These are phyloP conservation scores for Heterochromis multidens DNA, from an alignment of 2,113 vertebrate genomes.

Conservation along the genomic window DNA sequence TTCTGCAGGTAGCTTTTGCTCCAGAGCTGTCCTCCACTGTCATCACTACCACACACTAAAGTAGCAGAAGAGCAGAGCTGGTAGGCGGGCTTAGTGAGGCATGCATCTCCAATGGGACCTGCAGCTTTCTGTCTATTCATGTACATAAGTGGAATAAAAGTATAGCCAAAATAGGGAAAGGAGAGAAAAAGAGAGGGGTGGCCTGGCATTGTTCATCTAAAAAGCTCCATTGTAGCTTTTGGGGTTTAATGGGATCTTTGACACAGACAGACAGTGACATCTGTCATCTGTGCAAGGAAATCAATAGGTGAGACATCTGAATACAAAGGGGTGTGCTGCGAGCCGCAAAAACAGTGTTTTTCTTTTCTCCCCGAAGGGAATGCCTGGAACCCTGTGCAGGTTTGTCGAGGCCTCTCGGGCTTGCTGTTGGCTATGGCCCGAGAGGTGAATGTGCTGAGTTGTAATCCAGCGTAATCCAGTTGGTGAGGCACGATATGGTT, in stretches of 20 bases:
- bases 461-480: slow-evolving; percentile 80
- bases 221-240: slow-evolving; percentile 47
- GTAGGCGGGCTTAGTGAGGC: slow-evolving; percentile 34
- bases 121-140: slow-evolving; percentile 36
- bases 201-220: slow-evolving; percentile 34
- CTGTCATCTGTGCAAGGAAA: slow-evolving; percentile 56
- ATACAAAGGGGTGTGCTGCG: slow-evolving; percentile 36
- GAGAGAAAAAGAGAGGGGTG: not conserved
- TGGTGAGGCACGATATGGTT: slow-evolving; percentile 67
- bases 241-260: slow-evolving; percentile 61
- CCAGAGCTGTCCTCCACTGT: slow-evolving; percentile 50
- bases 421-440: slow-evolving; percentile 48
- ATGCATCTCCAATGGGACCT: slow-evolving; percentile 10
- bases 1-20: slow-evolving; percentile 60
- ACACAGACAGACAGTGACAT: slow-evolving; percentile 52
- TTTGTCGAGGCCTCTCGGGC: slow-evolving; percentile 29
- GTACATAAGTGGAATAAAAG: slow-evolving; percentile 21
- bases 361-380: slow-evolving; percentile 5
- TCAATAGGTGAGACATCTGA: slow-evolving; percentile 64
- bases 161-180: not conserved
- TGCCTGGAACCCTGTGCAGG: slow-evolving; percentile 17
- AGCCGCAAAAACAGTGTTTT: slow-evolving; percentile 26
- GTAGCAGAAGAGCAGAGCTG: slow-evolving; percentile 22
- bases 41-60: slow-evolving; percentile 57
- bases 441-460: slow-evolving; percentile 75